Percentiles rank a stretch among this genome's conserved stretches.
Conservation (phyloP, 2,888 invertebrate genomes). For the Cantharis lateralis region DNA sequence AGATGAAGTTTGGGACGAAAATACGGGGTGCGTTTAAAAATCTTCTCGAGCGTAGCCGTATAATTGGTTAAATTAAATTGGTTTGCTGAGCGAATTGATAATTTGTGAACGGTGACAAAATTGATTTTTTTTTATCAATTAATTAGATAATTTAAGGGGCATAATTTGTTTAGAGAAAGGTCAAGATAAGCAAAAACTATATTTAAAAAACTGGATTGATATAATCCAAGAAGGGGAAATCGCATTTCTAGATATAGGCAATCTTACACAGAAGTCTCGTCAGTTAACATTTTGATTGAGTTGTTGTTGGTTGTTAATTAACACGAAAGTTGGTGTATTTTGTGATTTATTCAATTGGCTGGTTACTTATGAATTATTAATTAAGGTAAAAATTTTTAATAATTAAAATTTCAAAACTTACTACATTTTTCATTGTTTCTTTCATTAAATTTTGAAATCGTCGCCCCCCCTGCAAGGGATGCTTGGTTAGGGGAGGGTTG, state of each 20-base stretch:
- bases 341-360: conserved; percentile 13
- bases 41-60: accelerated
- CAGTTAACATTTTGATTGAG: conserved; percentile 26
- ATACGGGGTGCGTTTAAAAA: not conserved
- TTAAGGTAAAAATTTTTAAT: conserved; percentile 12
- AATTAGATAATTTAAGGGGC: conserved; percentile 14
- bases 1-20: not conserved
- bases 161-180: conserved; percentile 13
- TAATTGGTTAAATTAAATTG: not conserved
- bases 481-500: not conserved
- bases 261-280: conserved; percentile 25
- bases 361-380: not conserved
- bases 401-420: not conserved
- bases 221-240: conserved; percentile 27
- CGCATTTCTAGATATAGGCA: conserved; percentile 27
- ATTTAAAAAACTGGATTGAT: conserved; percentile 10
- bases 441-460: not conserved
- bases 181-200: conserved; percentile 15
- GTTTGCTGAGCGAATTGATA: not conserved
- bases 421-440: not conserved
- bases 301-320: conserved; percentile 13
- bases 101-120: not conserved
- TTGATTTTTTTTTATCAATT: conserved; percentile 7
- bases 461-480: not conserved
- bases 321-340: conserved; percentile 13